These are phyloP conservation scores for Calidris pugnax DNA, from an alignment of 2,113 vertebrate species.

Conservation along the genomic window DNA sequence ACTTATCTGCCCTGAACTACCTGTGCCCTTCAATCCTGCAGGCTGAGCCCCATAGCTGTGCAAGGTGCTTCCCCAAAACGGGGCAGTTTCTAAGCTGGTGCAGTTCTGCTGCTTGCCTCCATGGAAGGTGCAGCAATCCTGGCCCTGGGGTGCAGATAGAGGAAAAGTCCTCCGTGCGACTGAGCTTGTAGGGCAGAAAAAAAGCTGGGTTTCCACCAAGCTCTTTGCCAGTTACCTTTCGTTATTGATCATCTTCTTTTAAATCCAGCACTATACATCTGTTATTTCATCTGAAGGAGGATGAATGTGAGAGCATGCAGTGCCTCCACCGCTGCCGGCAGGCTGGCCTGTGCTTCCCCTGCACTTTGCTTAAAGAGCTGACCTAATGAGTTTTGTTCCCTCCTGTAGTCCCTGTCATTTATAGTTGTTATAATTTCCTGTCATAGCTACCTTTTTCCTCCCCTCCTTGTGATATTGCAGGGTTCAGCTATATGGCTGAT, in stretches of 20 bases:
- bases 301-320: not conserved
- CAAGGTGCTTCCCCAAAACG: not conserved
- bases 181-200: not conserved
- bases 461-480: not conserved
- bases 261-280: not conserved
- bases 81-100: too few species aligned
- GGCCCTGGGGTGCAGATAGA: rapidly evolving
- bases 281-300: not conserved
- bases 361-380: slow-evolving; percentile 8
- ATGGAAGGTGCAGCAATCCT: rapidly evolving
- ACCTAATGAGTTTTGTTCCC: slow-evolving; percentile 17
- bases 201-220: not conserved
- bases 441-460: slow-evolving; percentile 2
- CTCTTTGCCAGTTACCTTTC: not conserved
- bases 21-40: not conserved
- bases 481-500: slow-evolving; percentile 39
- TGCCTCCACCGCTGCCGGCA: not conserved
- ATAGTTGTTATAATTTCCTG: slow-evolving; percentile 53
- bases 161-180: not conserved
- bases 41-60: not conserved
- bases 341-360: not conserved
- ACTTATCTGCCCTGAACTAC: too few species aligned
- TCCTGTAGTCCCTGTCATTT: slow-evolving; percentile 21
- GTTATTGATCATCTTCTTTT: not conserved
- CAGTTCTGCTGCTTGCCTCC: not conserved